These are phyloP conservation scores for Elephantulus edwardii DNA, from an alignment of 2,113 vertebrate species.

Conservation along the genomic window DNA sequence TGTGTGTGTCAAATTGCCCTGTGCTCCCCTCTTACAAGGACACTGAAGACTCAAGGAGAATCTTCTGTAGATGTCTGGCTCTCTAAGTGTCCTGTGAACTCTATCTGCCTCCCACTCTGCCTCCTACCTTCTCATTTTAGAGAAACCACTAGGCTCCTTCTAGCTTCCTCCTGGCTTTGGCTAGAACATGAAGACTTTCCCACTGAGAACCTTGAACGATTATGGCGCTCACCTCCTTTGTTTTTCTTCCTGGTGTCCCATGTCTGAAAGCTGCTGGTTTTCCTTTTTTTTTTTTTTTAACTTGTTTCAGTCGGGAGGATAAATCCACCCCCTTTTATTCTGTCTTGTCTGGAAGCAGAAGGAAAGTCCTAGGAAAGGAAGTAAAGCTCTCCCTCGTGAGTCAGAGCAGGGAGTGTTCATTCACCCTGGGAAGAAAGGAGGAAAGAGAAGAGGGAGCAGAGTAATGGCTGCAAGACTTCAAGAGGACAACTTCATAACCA, in stretches of 20 bases:
- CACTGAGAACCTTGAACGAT: not conserved
- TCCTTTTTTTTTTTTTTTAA: not conserved
- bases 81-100: no score
- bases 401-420: not conserved
- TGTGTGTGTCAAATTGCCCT: no score
- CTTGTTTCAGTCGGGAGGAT: not conserved
- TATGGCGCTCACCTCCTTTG: not conserved
- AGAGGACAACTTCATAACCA: rapidly evolving
- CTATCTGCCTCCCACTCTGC: no score
- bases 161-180: not conserved
- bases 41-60: no score
- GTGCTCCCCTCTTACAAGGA: no score
- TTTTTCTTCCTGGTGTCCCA: not conserved
- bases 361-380: not conserved
- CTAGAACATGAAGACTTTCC: not conserved
- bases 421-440: no score
- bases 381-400: not conserved
- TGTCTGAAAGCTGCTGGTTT: not conserved
- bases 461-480: not conserved
- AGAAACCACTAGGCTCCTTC: no score
- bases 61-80: no score
- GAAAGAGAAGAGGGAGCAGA: not conserved
- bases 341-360: not conserved
- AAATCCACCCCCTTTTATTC: no score
- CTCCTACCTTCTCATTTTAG: no score